Conservation (phyloP, 2,888 invertebrate species). For the Athalia cordata region DNA sequence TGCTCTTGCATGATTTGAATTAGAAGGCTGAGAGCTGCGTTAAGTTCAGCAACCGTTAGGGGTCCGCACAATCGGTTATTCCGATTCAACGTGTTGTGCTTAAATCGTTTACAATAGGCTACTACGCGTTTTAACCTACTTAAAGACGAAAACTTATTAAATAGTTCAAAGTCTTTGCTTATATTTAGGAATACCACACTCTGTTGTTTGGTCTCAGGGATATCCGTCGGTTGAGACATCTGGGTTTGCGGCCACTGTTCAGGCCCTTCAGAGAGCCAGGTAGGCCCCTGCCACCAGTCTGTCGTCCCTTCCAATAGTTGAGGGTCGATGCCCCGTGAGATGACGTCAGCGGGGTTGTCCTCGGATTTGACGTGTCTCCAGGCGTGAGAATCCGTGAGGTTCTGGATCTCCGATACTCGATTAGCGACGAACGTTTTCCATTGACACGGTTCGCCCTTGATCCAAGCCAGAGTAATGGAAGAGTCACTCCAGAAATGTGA, state of each 20-base stretch:
- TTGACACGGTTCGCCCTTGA: constrained; percentile 24
- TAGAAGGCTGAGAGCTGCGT: constrained; percentile 19
- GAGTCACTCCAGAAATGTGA: constrained; percentile 20
- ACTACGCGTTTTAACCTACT: constrained; percentile 24
- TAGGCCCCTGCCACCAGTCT: constrained; percentile 55
- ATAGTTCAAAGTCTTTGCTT: constrained; percentile 4
- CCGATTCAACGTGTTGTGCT: constrained; percentile 6
- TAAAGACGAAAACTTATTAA: constrained; percentile 1
- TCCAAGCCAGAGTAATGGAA: constrained; percentile 28
- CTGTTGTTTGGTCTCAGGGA: constrained; percentile 10
- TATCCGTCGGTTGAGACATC: constrained; percentile 3
- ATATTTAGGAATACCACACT: constrained; percentile 31
- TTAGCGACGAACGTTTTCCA: constrained; percentile 38
- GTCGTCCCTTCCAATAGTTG: not conserved
- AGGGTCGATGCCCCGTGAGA: constrained; percentile 13
- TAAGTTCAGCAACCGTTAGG: constrained; percentile 21
- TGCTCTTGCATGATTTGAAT: constrained; percentile 39
- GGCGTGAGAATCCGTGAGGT: not conserved
- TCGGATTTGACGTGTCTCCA: constrained; percentile 19
- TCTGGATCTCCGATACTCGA: constrained; percentile 20
- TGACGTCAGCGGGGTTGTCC: constrained; percentile 22
- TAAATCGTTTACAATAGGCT: not conserved
- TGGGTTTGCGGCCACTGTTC: constrained; percentile 35
- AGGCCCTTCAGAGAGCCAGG: constrained; percentile 45
- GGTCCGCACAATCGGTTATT: not conserved